A percentile compares a stretch with the other conserved stretches of the same genome.
phyloP scores from a whole-genome alignment of 2,888 invertebrate genomes.

The Drosophila suboccidentalis region DNA sequence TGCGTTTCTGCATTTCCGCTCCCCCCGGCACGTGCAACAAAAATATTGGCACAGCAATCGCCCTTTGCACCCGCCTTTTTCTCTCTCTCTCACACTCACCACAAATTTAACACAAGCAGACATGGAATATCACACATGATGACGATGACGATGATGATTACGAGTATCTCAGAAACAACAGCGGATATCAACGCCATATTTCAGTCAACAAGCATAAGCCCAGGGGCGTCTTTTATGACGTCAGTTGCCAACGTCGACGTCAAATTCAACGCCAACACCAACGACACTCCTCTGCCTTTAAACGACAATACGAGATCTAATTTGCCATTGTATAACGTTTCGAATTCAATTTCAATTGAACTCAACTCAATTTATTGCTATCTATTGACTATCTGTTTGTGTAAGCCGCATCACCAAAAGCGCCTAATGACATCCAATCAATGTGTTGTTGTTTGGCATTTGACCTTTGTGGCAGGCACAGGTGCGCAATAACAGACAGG shows the following conservation, averaged over 20 bases:
- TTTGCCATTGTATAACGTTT: constrained; percentile 60
- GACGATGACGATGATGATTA: constrained; percentile 11
- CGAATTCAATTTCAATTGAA: constrained; percentile 53
- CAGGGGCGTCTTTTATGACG: constrained; percentile 24
- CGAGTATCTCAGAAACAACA: background rate
- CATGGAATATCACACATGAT: constrained; percentile 30
- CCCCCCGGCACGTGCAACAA: constrained; percentile 60
- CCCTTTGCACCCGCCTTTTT: background rate
- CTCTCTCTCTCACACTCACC: too few species aligned
- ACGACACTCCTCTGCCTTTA: constrained; percentile 39
- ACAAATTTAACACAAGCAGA: constrained; percentile 8
- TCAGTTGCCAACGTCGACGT: constrained; percentile 35
- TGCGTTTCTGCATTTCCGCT: constrained; percentile 66
- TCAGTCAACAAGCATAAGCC: constrained; percentile 17
- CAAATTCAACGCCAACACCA: constrained; percentile 13
- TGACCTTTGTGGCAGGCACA: constrained; percentile 52
- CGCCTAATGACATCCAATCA: constrained; percentile 68
- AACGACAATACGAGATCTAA: constrained; percentile 63
- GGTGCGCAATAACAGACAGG: constrained; percentile 50
- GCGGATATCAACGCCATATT: constrained; percentile 36
- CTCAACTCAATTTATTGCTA: constrained; percentile 43
- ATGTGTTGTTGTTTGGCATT: constrained; percentile 23
- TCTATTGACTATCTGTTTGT: constrained; percentile 27
- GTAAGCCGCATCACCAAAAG: constrained; percentile 38
- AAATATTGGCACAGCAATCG: constrained; percentile 59